Conservation (phyloP, 1,140 invertebrate species). For the Drosophila murphyi region DNA sequence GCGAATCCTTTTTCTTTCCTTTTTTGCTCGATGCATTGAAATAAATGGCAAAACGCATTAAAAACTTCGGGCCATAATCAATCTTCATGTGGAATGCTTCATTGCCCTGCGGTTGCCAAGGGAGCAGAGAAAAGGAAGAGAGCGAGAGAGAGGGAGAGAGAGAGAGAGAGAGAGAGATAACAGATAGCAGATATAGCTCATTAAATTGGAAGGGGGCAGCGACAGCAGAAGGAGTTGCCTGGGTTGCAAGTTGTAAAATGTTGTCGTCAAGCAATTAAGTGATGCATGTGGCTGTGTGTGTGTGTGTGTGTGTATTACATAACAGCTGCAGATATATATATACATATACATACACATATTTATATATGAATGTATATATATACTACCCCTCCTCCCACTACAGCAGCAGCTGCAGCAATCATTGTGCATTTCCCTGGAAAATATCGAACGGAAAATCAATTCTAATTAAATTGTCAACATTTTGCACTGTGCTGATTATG, state of each 20-base stretch:
- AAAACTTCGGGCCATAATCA: slow-evolving; percentile 73
- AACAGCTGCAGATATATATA: background rate
- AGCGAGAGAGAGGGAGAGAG: too few species aligned
- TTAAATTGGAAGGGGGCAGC: background rate
- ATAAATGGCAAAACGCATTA: slow-evolving; percentile 61
- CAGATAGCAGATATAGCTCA: background rate
- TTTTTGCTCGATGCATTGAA: slow-evolving; percentile 68
- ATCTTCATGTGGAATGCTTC: slow-evolving; percentile 74
- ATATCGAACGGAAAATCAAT: slow-evolving; percentile 83
- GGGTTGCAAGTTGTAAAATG: background rate
- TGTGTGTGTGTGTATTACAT: slow-evolving; percentile 10
- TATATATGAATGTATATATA: background rate
- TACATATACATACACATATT: too few species aligned
- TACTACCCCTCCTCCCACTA: background rate
- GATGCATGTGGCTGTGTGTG: slow-evolving; percentile 29
- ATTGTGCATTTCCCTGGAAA: slow-evolving; percentile 78
- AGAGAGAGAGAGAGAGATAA: background rate
- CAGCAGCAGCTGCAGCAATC: slow-evolving; percentile 8
- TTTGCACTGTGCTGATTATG: slow-evolving; percentile 66
- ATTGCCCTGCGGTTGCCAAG: slow-evolving; percentile 41
- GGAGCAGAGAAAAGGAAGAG: background rate
- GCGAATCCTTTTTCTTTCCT: slow-evolving; percentile 52
- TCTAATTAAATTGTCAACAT: slow-evolving; percentile 82
- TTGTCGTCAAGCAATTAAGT: slow-evolving; percentile 61
- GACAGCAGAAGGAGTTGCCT: slow-evolving; percentile 37